These are phyloP conservation scores for Copidosoma aretas DNA, from an alignment of 2,888 invertebrate genomes.

Conservation along the genomic window DNA sequence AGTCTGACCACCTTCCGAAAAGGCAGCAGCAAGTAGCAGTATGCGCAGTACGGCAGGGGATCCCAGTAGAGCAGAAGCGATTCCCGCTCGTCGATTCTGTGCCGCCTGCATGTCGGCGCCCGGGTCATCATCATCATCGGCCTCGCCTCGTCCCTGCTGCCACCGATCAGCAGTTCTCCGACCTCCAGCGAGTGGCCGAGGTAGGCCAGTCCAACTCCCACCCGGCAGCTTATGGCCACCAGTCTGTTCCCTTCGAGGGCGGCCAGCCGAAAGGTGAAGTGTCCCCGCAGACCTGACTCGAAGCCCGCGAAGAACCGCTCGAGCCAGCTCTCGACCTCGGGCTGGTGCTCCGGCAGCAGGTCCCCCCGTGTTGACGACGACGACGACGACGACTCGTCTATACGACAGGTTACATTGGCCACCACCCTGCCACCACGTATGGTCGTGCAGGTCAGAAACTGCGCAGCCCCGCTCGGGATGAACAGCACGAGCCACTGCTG, in stretches of 20 bases:
- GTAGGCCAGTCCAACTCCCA: slow-evolving; percentile 82
- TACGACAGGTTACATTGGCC: slow-evolving; percentile 80
- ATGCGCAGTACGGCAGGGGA: slow-evolving; percentile 84
- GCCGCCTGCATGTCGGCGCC: not conserved
- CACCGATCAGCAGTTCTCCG: slow-evolving; percentile 66
- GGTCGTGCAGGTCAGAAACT: slow-evolving; percentile 82
- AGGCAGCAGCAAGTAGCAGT: slow-evolving; percentile 81
- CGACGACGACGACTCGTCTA: slow-evolving; percentile 68
- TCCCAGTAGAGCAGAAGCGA: slow-evolving; percentile 85
- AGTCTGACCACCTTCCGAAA: slow-evolving; percentile 59
- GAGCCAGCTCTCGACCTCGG: slow-evolving; percentile 72
- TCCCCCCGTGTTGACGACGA: slow-evolving; percentile 65
- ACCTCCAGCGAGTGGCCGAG: slow-evolving; percentile 78
- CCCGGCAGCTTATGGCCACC: slow-evolving; percentile 73
- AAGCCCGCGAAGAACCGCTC: slow-evolving; percentile 73
- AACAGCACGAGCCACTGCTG: slow-evolving; percentile 80
- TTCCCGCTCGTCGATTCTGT: slow-evolving; percentile 70
- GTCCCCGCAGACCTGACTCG: slow-evolving; percentile 71
- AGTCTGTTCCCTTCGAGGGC: slow-evolving; percentile 68
- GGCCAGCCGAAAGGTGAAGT: slow-evolving; percentile 79
- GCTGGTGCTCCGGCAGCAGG: slow-evolving; percentile 71
- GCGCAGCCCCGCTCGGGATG: slow-evolving; percentile 71
- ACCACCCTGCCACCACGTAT: slow-evolving; percentile 79
- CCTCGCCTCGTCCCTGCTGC: slow-evolving; percentile 60
- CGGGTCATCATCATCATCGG: slow-evolving; percentile 56